Evolutionary conservation across 2,888 invertebrate species (phyloP), one percentile per base, ranked within the genome.

Genomic region (Balanococcus diminutus): DNA sequence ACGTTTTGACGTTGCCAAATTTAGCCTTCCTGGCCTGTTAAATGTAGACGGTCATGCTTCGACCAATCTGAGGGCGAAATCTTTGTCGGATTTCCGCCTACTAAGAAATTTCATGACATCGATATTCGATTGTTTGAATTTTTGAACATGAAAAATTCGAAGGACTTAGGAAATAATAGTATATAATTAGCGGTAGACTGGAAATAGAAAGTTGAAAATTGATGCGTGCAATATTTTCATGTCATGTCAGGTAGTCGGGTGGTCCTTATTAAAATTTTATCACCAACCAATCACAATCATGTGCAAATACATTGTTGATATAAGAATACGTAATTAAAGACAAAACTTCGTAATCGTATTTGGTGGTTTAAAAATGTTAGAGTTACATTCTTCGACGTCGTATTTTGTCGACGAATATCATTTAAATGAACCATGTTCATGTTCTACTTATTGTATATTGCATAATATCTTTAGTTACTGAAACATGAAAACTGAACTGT

Each of bases 211-310:
- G 56, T 22, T 56, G 56, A 56, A 56, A 79, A 28, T 28, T 16
- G 67, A 28, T n/a, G 22, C 61, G 11, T 61, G 22, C 4, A 19
- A n/a, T 28, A 32, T 75, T 32, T 75, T 28, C 75, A 32, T 75
- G 75, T 32, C 8, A 19, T 4, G 11, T 32, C 6, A 36, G 75
- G 36, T 79, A 22, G 11, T 32, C 6, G 19, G 75, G 36, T 79
- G 36, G 75, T 79, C 75, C 75, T 79, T 79, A 79, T 79, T 79
- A 79, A 79, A 79, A 36, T 79, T 79, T 79, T 79, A 79, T 79
- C 75, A 79, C 32, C 11, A 79, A 79, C 75, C 75, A 79, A 79
- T 79, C 75, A 79, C 75, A 32, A 79, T 67, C 28, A 19, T 36
- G 31, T 79, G 75, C 36, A 79, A 79, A 79, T 79, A 79, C 9